phyloP scores from a whole-genome alignment of 2,888 invertebrate species.

The Buathra laborator region DNA sequence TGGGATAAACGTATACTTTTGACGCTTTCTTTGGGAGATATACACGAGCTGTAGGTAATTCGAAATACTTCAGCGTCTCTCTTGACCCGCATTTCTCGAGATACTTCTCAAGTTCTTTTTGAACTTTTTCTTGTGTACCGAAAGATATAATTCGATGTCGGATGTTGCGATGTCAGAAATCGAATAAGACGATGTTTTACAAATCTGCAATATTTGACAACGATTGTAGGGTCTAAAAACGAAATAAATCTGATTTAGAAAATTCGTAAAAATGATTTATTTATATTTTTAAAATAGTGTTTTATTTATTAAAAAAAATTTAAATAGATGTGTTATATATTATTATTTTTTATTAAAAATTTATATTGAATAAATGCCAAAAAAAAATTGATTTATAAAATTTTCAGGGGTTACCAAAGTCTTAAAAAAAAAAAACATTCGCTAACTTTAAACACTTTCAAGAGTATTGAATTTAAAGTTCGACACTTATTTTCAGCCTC shows the following conservation, averaged over 20 bases:
- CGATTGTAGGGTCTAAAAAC: background rate
- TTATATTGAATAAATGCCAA: too few species aligned
- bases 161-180: background rate
- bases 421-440: too few species aligned
- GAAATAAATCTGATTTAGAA: background rate
- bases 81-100: slow-evolving; percentile 62
- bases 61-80: slow-evolving; percentile 23
- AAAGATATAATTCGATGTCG: slow-evolving; percentile 1
- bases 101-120: slow-evolving; percentile 30
- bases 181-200: background rate
- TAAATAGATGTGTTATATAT: too few species aligned
- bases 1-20: slow-evolving; percentile 30
- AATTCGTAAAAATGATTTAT: background rate
- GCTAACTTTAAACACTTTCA: too few species aligned
- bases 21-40: background rate
- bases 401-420: too few species aligned
- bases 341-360: too few species aligned
- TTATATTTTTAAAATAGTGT: background rate
- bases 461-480: too few species aligned
- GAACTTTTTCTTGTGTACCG: background rate
- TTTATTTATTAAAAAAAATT: too few species aligned
- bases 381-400: too few species aligned
- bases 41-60: slow-evolving; percentile 52
- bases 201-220: background rate
- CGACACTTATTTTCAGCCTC: too few species aligned